Evolutionary conservation across 2,888 invertebrate species (phyloP), one percentile per base, ranked within the genome.

Genomic region (Athrips mouffetella): DNA sequence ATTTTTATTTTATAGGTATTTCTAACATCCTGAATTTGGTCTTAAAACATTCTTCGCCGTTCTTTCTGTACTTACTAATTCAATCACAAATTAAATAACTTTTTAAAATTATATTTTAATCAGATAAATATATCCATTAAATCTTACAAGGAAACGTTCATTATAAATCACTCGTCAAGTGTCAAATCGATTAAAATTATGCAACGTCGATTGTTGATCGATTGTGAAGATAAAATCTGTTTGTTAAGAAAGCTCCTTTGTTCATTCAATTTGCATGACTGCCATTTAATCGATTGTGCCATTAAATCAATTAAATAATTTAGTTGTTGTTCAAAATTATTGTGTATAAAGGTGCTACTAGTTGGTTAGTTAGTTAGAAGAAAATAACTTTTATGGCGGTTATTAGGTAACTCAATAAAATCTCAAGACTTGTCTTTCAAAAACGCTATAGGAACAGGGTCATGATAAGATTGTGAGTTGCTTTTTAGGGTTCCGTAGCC

Each of bases 161-260:
- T 49, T 49, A 49, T 1, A 13, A 27, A 20, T 13, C 42, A 20
- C 18, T 42, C 44, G 35, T 44, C 44, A 45, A 21, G 49, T 40
- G 45, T 45, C 45, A 45, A 44, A 40, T 45, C 49, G 20, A 45
- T 39, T 49, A 40, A 18, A 37, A 37, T 50, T 50, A 44, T 18
- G 50, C 47, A 50, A 47, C 42, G 16, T 11, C 37, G 37, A 37
- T 37, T 37, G 18, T 37, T n/a, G n/a, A 37, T 21, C 45, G 11
- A 31, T 44, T 44, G n/a, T n/a, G n/a, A n/a, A n/a, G n/a, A n/a
- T n/a, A n/a, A 21, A 21, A 45, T 47, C 35, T 23, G 33, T 15
- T 45, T 48, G 41, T 47, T 33, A 47, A 48, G 53, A 54, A 54
- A 54, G 53, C 51, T 51, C 39, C 50, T 54, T 54, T 54, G 51